Evolutionary conservation across 2,113 vertebrate species (phyloP).

Genomic region (Electrona antarctica): DNA sequence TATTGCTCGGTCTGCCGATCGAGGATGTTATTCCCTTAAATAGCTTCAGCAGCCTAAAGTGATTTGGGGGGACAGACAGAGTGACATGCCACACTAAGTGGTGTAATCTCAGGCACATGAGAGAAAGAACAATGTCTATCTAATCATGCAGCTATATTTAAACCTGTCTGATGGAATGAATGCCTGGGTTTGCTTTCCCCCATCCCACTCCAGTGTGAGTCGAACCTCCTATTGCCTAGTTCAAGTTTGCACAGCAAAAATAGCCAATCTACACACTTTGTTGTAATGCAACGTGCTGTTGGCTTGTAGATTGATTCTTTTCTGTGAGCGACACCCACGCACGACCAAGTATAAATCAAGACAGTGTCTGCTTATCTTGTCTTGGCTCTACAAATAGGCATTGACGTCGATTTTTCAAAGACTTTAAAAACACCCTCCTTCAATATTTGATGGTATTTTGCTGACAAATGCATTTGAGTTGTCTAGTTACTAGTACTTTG

Average conservation of each 20-base stretch:
- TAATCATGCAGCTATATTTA: conserved; percentile 83
- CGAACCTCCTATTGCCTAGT: too few relatives aligned
- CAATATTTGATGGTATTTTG: not conserved
- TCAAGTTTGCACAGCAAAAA: too few relatives aligned
- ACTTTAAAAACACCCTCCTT: not conserved
- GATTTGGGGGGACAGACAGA: conserved; percentile 72
- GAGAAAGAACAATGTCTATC: conserved; percentile 77
- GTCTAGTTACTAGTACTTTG: not conserved
- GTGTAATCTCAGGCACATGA: conserved; percentile 75
- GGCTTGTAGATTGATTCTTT: too few relatives aligned
- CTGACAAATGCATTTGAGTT: not conserved
- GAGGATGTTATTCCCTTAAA: conserved; percentile 14
- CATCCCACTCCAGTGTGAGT: not conserved
- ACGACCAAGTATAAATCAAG: too few relatives aligned
- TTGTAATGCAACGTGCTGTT: too few relatives aligned
- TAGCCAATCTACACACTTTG: too few relatives aligned
- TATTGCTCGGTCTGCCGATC: too few relatives aligned
- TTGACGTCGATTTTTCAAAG: not conserved
- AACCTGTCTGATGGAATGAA: conserved; percentile 56
- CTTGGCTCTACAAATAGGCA: conserved; percentile 17
- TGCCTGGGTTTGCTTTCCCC: conserved; percentile 8
- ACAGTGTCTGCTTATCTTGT: conserved; percentile 57
- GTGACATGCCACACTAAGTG: conserved; percentile 74
- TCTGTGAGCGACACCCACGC: too few relatives aligned
- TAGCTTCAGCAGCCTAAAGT: conserved; percentile 6